Evolutionary conservation across 2,797 vertebrate species (phyloP).

Genomic region (Alauda arvensis): DNA sequence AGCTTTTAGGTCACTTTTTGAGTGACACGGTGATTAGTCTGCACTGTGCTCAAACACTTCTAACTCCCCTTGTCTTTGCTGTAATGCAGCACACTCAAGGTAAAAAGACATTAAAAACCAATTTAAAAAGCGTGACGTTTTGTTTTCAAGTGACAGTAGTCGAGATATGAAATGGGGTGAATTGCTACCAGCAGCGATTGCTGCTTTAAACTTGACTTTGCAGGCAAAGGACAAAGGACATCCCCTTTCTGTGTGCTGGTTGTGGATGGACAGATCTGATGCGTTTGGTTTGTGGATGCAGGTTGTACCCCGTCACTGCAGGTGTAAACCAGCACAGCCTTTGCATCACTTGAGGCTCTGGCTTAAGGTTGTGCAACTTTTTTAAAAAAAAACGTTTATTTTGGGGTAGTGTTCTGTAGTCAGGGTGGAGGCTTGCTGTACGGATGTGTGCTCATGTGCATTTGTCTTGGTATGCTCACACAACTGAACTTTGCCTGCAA

Average conservation of each 20-base stretch:
- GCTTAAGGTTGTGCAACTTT: background rate
- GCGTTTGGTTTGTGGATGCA: background rate
- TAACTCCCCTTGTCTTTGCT: background rate
- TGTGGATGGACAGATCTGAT: background rate
- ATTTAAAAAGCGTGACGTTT: background rate
- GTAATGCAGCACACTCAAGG: background rate
- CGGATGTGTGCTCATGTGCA: fast-evolving
- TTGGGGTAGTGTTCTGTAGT: background rate
- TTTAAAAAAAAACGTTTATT: background rate
- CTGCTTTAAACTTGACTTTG: constrained; percentile 1
- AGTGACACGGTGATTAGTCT: background rate
- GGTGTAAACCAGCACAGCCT: background rate
- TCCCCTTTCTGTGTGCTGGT: background rate
- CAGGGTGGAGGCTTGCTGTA: background rate
- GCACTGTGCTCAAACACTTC: background rate
- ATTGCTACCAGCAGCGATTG: background rate
- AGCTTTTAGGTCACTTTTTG: constrained; percentile 1
- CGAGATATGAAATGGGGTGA: background rate
- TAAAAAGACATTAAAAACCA: background rate
- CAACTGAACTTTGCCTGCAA: background rate
- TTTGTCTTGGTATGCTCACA: background rate
- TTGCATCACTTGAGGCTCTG: background rate
- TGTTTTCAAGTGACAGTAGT: background rate
- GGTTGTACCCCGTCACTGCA: fast-evolving
- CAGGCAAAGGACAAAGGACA: background rate